A percentile compares a stretch with the other conserved stretches of the same genome.
phyloP scores from a whole-genome alignment of 2,113 vertebrate species.

The Microtus oregoni region DNA sequence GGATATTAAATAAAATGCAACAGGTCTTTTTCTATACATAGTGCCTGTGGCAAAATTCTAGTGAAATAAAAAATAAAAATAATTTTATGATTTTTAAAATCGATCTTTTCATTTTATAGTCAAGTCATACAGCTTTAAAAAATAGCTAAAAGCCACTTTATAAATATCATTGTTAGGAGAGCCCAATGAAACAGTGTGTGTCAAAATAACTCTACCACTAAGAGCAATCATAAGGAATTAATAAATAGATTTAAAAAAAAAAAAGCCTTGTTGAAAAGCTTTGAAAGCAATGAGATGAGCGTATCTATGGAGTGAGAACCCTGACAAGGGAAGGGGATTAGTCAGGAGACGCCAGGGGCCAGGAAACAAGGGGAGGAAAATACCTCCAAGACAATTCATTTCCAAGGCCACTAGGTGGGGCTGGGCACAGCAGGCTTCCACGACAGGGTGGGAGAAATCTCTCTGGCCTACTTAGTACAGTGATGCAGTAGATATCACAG shows the following conservation, averaged over 20 bases:
- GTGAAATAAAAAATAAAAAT: constrained; percentile 3
- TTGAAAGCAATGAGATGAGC: neutral
- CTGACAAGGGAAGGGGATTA: neutral
- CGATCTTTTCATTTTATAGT: constrained; percentile 13
- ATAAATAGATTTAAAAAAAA: neutral
- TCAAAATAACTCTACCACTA: neutral
- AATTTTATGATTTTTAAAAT: constrained; percentile 24
- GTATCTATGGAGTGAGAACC: neutral
- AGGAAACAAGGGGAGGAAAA: neutral
- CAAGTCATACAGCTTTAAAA: neutral
- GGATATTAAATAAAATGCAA: neutral
- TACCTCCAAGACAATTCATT: neutral
- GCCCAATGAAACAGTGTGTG: neutral
- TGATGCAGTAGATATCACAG: neutral
- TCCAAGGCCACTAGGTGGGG: neutral
- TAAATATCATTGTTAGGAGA: constrained; percentile 31
- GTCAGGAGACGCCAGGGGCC: neutral
- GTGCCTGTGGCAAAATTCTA: constrained; percentile 13
- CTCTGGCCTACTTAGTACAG: neutral
- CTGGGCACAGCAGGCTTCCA: neutral
- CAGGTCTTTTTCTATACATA: constrained; percentile 4
- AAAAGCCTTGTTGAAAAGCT: neutral
- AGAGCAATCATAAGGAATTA: neutral
- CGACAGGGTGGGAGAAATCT: no score
- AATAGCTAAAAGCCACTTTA: constrained; percentile 22